Base-by-base conservation (phyloP, 2,797 vertebrate genomes). In the Enteromius paludinosus region DNA sequence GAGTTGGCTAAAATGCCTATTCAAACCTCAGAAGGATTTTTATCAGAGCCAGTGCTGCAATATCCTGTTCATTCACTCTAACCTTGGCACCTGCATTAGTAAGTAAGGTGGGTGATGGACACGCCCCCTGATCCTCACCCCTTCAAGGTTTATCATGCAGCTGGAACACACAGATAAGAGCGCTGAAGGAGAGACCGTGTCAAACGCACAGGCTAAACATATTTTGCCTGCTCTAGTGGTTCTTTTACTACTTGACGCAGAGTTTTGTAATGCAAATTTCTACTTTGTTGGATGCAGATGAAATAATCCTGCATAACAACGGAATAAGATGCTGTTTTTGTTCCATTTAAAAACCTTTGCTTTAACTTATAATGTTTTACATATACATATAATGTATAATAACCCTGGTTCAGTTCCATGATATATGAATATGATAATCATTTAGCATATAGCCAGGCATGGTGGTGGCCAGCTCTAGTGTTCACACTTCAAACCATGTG, bases 111-210 rank as follows among this genome's bases (percentile, higher is more conserved):
- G 68, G 20, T 33, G 79, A 80, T 33, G 62, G 79, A 35, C 61
- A 68, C 54, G 25, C 52, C 81, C 49, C 74, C 56, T 52, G n/a
- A 70, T 43, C 70, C 35, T 69, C 64, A 68, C 18, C 35, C 71
- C 79, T 75, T 74, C 35, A 75, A 81, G 83, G 86, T 84, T 85
- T 85, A 78, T 78, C 83, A 69, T 38, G 49, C 87, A 83, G 75
- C 86, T 90, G 88, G 64, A 43, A 62, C 72, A 66, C 56, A 66
- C 56, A 83, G 88, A 90, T 89, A 90, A 89, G 86, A 74, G 70
- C 78, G 10, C 20, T 65, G 76, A 81, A 61, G 81, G 56, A 78
- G 61, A 77, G 65, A 75, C 47, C 0, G 28, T 54, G 59, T 41
- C 45, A 54, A 74, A 74, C 3, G 9, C 20, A 64, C 72, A 3